These are phyloP conservation scores for Heterodera filipjevi DNA, from an alignment of 2,888 invertebrate species.

Conservation along the genomic window DNA sequence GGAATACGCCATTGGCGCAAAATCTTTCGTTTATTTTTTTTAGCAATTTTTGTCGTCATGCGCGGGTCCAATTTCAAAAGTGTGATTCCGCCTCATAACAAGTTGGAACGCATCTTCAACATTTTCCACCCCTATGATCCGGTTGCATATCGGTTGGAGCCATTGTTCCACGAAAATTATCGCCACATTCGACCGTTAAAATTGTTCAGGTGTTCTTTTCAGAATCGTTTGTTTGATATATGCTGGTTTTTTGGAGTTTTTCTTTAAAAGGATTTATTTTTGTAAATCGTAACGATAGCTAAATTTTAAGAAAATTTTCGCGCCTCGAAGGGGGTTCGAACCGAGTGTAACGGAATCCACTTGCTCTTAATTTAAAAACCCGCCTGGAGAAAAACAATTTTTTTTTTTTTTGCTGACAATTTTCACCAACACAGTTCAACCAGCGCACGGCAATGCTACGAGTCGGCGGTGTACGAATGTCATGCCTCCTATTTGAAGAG, in stretches of 20 bases:
- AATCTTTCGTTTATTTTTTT: constrained; percentile 51
- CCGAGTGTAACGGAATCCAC: too few species aligned
- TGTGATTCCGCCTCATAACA: constrained; percentile 40
- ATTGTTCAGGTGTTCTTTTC: constrained; percentile 51
- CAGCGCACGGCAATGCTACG: constrained; percentile 39
- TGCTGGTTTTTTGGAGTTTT: too few species aligned
- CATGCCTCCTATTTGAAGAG: constrained; percentile 60
- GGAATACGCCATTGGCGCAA: constrained; percentile 35
- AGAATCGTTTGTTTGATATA: too few species aligned
- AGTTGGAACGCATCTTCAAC: constrained; percentile 59
- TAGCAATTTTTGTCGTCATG: constrained; percentile 62
- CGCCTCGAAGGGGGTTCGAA: too few species aligned
- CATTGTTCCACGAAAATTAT: constrained; percentile 60
- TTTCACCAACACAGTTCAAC: too few species aligned
- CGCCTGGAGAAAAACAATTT: too few species aligned
- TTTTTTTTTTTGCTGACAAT: too few species aligned
- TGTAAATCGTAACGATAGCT: too few species aligned
- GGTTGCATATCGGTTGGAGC: constrained; percentile 63
- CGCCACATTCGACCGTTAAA: constrained; percentile 60
- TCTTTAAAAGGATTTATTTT: too few species aligned
- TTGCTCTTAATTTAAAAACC: too few species aligned
- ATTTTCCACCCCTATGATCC: constrained; percentile 55
- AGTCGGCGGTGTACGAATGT: constrained; percentile 51
- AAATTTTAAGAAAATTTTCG: too few species aligned
- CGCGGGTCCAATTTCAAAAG: constrained; percentile 46